Percentiles rank a stretch among this genome's conserved stretches.
Evolutionary conservation across 2,797 vertebrate genomes (phyloP).

Genomic region (Chaenodraco wilsoni): DNA sequence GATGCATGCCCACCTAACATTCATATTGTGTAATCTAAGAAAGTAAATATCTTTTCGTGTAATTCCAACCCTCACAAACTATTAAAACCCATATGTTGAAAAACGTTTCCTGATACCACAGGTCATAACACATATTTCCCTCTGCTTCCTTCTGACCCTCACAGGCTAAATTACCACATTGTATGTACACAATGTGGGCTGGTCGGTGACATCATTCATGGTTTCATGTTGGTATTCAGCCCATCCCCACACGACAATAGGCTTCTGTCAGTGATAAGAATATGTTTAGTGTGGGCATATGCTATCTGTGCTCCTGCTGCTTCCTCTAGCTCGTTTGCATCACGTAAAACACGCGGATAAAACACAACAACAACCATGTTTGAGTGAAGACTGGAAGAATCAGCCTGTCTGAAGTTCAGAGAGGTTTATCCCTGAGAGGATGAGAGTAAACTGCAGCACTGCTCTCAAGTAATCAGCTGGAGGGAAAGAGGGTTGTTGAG

Average conservation of each 20-base stretch:
- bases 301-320: slow-evolving; percentile 50
- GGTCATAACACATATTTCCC: background rate
- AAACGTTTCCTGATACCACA: background rate
- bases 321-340: slow-evolving; percentile 72
- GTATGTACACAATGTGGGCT: slow-evolving; percentile 35
- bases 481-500: slow-evolving; percentile 5
- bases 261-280: slow-evolving; percentile 51
- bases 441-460: slow-evolving; percentile 11
- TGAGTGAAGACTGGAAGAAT: slow-evolving; percentile 48
- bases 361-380: slow-evolving; percentile 23
- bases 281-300: slow-evolving; percentile 42
- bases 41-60: background rate
- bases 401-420: slow-evolving; percentile 33
- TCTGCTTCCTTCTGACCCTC: slow-evolving; percentile 5
- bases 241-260: slow-evolving; percentile 54
- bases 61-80: background rate
- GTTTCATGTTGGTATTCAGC: slow-evolving; percentile 42
- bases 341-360: slow-evolving; percentile 39
- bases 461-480: slow-evolving; percentile 8
- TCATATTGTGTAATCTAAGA: background rate
- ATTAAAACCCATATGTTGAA: background rate
- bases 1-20: too few species aligned
- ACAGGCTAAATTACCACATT: slow-evolving; percentile 42
- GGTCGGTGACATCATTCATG: slow-evolving; percentile 66
- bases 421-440: slow-evolving; percentile 47